Evolutionary conservation across 2,888 invertebrate species (phyloP).

Genomic region (Micoletzkya japonica): DNA sequence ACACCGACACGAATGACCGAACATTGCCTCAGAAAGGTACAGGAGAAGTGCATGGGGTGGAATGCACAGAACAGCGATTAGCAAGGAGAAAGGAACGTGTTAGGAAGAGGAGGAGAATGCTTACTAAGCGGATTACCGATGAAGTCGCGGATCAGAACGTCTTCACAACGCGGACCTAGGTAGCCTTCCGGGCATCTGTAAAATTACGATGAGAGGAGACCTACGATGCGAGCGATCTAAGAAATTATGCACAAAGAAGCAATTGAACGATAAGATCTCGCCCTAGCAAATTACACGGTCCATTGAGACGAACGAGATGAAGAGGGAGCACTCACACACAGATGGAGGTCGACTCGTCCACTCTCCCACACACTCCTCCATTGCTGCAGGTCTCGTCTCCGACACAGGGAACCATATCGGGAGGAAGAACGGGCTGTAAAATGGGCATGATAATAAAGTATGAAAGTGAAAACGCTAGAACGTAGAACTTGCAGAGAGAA

Average conservation of each 20-base stretch:
- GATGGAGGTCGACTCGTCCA: neutral
- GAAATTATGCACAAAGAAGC: neutral
- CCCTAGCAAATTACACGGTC: neutral
- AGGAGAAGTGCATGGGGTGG: neutral
- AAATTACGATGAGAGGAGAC: neutral
- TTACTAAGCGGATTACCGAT: conserved; percentile 20
- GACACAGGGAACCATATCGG: neutral
- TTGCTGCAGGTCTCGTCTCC: conserved; percentile 1
- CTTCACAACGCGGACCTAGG: conserved; percentile 10
- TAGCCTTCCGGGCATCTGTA: conserved; percentile 4
- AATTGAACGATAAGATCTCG: neutral
- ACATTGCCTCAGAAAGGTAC: no score
- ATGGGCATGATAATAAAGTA: neutral
- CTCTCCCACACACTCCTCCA: conserved; percentile 1
- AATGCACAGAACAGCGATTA: neutral
- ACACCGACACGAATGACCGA: no score
- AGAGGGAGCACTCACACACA: neutral
- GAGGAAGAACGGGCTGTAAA: conserved; percentile 5
- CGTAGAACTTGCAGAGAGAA: neutral
- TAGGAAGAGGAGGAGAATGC: conserved; percentile 3
- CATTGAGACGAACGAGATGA: neutral
- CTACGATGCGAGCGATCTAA: neutral
- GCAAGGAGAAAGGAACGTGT: neutral
- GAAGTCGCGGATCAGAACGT: conserved; percentile 19
- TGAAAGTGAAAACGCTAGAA: neutral